A percentile compares a stretch with the other conserved stretches of the same genome.
phyloP scores from a whole-genome alignment of 2,113 vertebrate genomes.

The Synchiropus splendidus region DNA sequence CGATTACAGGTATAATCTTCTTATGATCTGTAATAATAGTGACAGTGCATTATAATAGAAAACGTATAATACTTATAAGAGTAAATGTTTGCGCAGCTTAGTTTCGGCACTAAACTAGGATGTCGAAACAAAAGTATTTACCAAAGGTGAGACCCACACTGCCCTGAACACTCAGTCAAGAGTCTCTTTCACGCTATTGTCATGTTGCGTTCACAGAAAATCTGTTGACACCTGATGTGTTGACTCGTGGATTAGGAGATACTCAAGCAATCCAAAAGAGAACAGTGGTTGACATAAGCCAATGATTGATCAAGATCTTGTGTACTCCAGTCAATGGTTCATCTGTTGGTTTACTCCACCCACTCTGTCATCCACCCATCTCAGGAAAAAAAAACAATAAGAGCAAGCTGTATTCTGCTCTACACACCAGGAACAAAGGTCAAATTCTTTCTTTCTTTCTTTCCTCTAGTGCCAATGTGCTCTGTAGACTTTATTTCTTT shows the following conservation, averaged over 20 bases:
- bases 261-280: constrained; percentile 14
- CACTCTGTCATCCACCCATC: not conserved
- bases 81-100: constrained; percentile 28
- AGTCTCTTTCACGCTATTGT: constrained; percentile 10
- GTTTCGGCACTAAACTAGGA: constrained; percentile 13
- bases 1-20: too few species aligned
- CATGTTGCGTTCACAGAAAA: constrained; percentile 16
- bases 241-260: constrained; percentile 30
- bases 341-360: constrained; percentile 9
- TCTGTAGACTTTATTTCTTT: too few species aligned
- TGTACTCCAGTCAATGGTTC: constrained; percentile 2
- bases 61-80: too few species aligned
- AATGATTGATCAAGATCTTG: constrained; percentile 23
- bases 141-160: constrained; percentile 36
- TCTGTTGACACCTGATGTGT: constrained; percentile 21
- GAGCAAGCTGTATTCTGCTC: too few species aligned
- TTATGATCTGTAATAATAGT: too few species aligned
- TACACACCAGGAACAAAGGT: too few species aligned
- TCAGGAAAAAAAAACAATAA: too few species aligned
- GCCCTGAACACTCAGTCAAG: too few species aligned
- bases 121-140: constrained; percentile 38
- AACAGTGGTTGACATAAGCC: constrained; percentile 23
- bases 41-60: too few species aligned
- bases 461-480: too few species aligned
- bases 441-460: too few species aligned